phyloP scores from a whole-genome alignment of 2,888 invertebrate genomes.

The Dolichopus griseipennis region DNA sequence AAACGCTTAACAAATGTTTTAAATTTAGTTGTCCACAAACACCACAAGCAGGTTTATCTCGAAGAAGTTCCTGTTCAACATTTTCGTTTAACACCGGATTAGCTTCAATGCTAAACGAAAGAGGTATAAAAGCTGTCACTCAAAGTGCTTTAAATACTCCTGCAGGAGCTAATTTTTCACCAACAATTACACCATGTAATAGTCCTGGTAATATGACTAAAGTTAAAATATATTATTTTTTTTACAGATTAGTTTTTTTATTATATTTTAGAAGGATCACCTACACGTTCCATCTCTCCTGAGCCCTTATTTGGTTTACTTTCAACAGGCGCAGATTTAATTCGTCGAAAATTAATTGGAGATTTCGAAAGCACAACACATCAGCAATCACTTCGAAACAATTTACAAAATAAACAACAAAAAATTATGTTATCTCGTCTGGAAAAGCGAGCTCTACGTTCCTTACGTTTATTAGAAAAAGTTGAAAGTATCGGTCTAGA shows the following conservation, averaged over 20 bases:
- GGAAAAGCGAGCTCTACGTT: constrained; percentile 44
- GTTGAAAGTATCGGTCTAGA: constrained; percentile 61
- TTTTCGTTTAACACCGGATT: constrained; percentile 62
- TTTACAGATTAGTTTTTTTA: neutral
- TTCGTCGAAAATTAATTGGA: constrained; percentile 54
- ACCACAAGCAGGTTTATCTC: constrained; percentile 51
- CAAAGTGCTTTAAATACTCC: constrained; percentile 59
- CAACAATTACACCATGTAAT: constrained; percentile 82
- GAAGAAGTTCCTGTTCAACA: constrained; percentile 71
- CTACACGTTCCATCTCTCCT: constrained; percentile 46
- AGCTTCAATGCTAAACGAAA: constrained; percentile 67
- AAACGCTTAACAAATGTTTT: constrained; percentile 1
- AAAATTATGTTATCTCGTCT: constrained; percentile 39
- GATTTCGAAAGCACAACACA: constrained; percentile 39
- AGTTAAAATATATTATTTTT: neutral
- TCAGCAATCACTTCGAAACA: constrained; percentile 29
- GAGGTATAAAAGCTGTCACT: constrained; percentile 66
- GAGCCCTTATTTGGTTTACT: constrained; percentile 48
- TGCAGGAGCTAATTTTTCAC: constrained; percentile 57
- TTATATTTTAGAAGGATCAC: constrained; percentile 44
- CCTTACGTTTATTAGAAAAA: constrained; percentile 53
- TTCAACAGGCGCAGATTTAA: constrained; percentile 56
- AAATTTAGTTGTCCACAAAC: constrained; percentile 39
- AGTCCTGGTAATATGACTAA: constrained; percentile 54
- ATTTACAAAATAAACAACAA: constrained; percentile 33